phyloP scores from a whole-genome alignment of 2,888 invertebrate species.

The Drosophila prostipennis region DNA sequence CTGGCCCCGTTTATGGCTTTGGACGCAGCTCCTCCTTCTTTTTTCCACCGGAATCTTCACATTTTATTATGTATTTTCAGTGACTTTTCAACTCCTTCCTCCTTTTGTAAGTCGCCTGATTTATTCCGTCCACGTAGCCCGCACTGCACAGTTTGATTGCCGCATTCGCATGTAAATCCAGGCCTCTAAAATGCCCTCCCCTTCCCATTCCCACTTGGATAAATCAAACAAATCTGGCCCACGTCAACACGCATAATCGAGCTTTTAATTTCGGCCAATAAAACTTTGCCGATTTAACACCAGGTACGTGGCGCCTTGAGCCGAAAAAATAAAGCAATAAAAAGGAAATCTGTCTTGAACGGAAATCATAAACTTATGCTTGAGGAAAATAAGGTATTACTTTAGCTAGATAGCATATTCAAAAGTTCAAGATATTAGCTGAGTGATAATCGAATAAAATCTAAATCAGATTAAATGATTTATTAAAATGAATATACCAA shows the following conservation, averaged over 20 bases:
- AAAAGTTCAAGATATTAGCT: too few species aligned
- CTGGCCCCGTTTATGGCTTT: constrained; percentile 41
- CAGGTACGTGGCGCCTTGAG: constrained; percentile 17
- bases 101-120: constrained; percentile 18
- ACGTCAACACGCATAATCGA: constrained; percentile 50
- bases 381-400: too few species aligned
- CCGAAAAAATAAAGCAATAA: not conserved
- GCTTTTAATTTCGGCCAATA: constrained; percentile 48
- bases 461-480: not conserved
- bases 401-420: too few species aligned
- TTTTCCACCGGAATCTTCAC: not conserved
- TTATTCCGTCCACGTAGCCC: constrained; percentile 47
- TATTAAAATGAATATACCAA: not conserved
- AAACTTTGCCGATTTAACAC: constrained; percentile 35
- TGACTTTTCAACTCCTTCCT: constrained; percentile 16
- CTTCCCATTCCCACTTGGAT: not conserved
- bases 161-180: constrained; percentile 44
- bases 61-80: constrained; percentile 40
- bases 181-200: constrained; percentile 17
- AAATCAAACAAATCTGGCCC: constrained; percentile 28
- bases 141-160: constrained; percentile 45
- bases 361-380: too few species aligned
- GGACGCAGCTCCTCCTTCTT: not conserved
- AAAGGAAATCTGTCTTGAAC: not conserved
- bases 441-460: not conserved